Percentiles rank a stretch among this genome's conserved stretches.
These are phyloP conservation scores for Anneissia japonica DNA, from an alignment of 35 echinoderm and acorn worm species.

Conservation along the genomic window DNA sequence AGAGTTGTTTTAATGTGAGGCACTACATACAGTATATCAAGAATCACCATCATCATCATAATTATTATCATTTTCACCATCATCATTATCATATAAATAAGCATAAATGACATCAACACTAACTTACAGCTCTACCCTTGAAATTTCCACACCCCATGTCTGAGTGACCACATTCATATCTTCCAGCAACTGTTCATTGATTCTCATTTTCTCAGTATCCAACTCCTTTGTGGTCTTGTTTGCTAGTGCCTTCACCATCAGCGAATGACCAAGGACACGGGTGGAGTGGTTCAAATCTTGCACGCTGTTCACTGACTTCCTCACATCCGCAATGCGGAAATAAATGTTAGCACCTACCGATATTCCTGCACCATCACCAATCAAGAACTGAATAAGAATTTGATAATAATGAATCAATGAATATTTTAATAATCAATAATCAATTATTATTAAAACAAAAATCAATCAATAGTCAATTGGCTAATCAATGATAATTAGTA, in stretches of 20 bases:
- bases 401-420: too few relatives aligned
- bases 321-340: conserved; percentile 74
- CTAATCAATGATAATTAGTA: too few relatives aligned
- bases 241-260: conserved; percentile 56
- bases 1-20: neutral
- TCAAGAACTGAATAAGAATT: conserved; percentile 61
- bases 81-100: neutral
- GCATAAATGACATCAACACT: neutral
- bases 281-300: conserved; percentile 88
- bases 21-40: too few relatives aligned
- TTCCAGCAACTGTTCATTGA: conserved; percentile 61
- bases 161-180: conserved; percentile 72
- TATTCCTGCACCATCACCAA: conserved; percentile 81
- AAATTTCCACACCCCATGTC: conserved; percentile 89
- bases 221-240: conserved; percentile 26
- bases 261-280: conserved; percentile 68
- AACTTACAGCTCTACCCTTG: conserved; percentile 91
- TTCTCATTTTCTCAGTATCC: conserved; percentile 48
- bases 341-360: conserved; percentile 74
- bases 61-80: too few relatives aligned
- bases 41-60: too few relatives aligned
- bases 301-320: conserved; percentile 60
- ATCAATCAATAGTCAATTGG: too few relatives aligned
- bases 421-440: too few relatives aligned
- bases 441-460: too few relatives aligned